Conservation (phyloP, 2,797 vertebrate genomes). For the Periparus ater region DNA sequence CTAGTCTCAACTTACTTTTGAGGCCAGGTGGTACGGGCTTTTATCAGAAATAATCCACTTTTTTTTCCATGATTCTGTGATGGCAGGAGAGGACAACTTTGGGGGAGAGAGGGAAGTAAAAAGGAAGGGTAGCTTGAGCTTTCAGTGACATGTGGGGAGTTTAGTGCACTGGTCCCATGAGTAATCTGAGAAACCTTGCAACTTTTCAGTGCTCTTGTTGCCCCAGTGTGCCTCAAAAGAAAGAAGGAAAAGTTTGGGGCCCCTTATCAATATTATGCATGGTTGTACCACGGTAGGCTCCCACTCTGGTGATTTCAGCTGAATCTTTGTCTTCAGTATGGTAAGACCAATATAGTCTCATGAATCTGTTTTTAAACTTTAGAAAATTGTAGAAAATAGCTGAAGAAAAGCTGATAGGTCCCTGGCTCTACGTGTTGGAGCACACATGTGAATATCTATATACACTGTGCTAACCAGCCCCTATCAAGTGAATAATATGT, state of each 20-base stretch:
- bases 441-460: not conserved
- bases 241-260: not conserved
- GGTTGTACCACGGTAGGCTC: not conserved
- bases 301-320: not conserved
- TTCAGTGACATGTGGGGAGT: not conserved
- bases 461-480: not conserved
- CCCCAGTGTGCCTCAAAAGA: not conserved
- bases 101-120: not conserved
- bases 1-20: not conserved
- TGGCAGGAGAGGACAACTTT: not conserved
- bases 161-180: rapidly evolving
- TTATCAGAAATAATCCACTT: not conserved
- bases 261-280: not conserved
- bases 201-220: not conserved
- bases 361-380: not conserved
- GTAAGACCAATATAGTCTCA: not conserved
- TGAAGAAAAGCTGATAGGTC: not conserved
- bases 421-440: not conserved
- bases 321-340: not conserved
- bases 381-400: not conserved
- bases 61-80: not conserved
- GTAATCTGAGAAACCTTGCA: not conserved
- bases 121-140: not conserved
- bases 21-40: rapidly evolving
- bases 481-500: not conserved